These are phyloP conservation scores for Puntigrus tetrazona DNA, from an alignment of 2,113 vertebrate species.

Conservation along the genomic window DNA sequence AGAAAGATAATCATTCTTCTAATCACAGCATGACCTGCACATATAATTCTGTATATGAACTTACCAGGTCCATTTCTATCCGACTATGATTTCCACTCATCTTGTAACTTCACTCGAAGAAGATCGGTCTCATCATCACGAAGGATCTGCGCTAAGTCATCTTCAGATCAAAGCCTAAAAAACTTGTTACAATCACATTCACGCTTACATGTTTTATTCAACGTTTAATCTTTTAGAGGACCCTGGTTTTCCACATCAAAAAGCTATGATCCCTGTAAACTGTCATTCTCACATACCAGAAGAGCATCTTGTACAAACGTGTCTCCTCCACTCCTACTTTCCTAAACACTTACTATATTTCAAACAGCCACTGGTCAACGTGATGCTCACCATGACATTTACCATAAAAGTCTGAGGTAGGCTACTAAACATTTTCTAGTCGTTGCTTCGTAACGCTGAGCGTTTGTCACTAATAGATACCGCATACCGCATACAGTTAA, in stretches of 20 bases:
- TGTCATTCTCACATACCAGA: background rate
- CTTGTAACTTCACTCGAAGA: conserved; percentile 62
- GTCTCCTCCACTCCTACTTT: background rate
- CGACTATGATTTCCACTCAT: conserved; percentile 80
- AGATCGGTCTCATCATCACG: conserved; percentile 59
- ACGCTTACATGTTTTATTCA: conserved; percentile 11
- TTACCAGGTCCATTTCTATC: conserved; percentile 89
- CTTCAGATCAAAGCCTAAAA: background rate
- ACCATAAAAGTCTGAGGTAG: background rate
- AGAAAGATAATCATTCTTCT: background rate
- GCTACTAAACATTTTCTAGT: background rate
- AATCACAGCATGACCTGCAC: background rate
- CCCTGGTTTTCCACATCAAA: background rate
- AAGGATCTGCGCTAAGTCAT: conserved; percentile 16
- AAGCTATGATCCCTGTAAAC: background rate
- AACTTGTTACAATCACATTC: background rate
- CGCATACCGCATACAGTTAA: background rate
- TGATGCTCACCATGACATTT: background rate
- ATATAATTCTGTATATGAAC: conserved; percentile 56
- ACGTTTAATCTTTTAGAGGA: background rate
- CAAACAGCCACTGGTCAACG: background rate
- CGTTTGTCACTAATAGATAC: background rate
- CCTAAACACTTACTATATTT: background rate
- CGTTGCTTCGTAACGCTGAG: background rate
- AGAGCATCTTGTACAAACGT: background rate